Base-by-base conservation (phyloP, 92 coral and sea anemone genomes). In the Porites divaricata region DNA sequence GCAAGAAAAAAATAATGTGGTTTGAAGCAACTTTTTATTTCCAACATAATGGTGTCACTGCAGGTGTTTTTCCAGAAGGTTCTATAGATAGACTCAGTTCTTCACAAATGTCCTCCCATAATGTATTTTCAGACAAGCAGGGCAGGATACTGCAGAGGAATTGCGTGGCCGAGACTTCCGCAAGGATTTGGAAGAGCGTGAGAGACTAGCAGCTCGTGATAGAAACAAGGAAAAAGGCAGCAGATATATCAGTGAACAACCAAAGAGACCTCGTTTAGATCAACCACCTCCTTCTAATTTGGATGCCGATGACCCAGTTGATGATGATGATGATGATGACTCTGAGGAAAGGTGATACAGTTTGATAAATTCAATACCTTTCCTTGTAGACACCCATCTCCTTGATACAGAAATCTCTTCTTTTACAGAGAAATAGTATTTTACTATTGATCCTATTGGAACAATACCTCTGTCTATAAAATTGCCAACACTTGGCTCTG, bases 301-400 rank as follows among this genome's bases (percentile, higher is more conserved):
- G 66, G 99, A 96, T 91, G 99, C 99, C 8, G 99, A 96, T 92
- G 99, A 96, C 78, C 99, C 99, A 22, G 97, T 95, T 22, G 99
- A 96, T 88, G 99, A 95, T 69, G 97, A 96, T 86, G 98, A 94
- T 79, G 96, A 93, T 48, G 98, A 95, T 82, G 98, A 96, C 76
- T 95, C 95, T 16, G 96, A 96, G 69, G 99, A 92, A 83, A 96
- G 98, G 94, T 95, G 28, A 23, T 62, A 54, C 59, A 11, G 45
- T 35, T 35, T 0, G 45, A 35, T 35, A 35, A 35, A 35, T 5
- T 35, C 45, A 4, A 4, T 3, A 35, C 45, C 6, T 35, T 4
- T 35, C 45, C 45, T 5, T 35, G 6, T 35, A 1, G 45, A 35
- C 45, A 4, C 45, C 4, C 45, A 4, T 35, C 45, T 1, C 45